A percentile compares a stretch with the other conserved stretches of the same genome.
Conservation (phyloP, 2,888 invertebrate genomes). For the Acanthosepion esculentum region DNA sequence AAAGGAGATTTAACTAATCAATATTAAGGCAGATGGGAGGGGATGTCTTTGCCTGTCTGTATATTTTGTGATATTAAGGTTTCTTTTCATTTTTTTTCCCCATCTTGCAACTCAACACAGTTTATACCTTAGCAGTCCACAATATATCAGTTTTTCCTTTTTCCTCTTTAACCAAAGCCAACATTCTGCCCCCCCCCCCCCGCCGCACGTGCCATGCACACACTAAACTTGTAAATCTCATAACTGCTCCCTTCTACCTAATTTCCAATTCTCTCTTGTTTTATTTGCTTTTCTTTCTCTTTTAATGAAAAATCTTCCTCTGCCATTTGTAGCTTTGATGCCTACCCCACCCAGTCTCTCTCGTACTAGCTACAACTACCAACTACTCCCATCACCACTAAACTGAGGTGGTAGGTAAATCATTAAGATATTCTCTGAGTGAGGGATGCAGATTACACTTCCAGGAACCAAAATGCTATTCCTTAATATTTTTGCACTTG, state of each 20-base stretch:
- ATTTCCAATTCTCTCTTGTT: conserved; percentile 25
- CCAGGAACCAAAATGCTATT: not conserved
- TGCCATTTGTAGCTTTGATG: not conserved
- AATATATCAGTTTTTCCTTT: not conserved
- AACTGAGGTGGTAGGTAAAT: not conserved
- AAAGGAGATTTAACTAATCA: conserved; percentile 8
- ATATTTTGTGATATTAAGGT: not conserved
- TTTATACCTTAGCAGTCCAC: not conserved
- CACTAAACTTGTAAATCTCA: no score
- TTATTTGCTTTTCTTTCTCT: not conserved
- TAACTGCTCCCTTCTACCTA: not conserved
- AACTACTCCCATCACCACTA: not conserved
- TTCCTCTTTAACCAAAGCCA: not conserved
- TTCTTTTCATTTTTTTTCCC: not conserved
- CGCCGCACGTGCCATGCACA: not conserved
- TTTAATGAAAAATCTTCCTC: not conserved
- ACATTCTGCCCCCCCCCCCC: not conserved
- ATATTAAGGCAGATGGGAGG: not conserved
- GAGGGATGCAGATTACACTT: not conserved
- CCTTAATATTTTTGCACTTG: not conserved
- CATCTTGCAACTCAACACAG: not conserved
- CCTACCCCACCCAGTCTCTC: conserved; percentile 18
- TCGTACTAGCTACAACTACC: not conserved
- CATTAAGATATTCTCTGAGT: conserved; percentile 2
- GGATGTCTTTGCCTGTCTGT: not conserved